Evolutionary conservation across 2,797 vertebrate species (phyloP).

Genomic region (Tokudaia muenninki): DNA sequence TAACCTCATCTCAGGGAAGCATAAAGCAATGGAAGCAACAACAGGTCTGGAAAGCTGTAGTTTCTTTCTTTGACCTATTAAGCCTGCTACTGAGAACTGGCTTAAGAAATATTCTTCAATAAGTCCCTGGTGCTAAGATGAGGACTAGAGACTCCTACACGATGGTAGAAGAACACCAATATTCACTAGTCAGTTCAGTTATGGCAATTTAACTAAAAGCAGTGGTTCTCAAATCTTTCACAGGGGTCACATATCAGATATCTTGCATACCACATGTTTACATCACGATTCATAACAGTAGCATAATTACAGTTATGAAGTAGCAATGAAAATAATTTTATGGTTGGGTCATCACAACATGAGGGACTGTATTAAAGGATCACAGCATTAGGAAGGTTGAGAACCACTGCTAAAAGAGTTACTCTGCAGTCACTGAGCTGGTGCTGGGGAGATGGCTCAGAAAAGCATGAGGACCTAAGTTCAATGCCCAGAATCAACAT

Average conservation of each 20-base stretch:
- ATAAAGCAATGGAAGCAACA: not conserved
- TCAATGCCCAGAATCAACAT: not conserved
- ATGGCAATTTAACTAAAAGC: constrained; percentile 27
- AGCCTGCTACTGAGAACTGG: not conserved
- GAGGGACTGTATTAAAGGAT: not conserved
- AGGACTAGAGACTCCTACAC: constrained; percentile 19
- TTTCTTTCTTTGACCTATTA: constrained; percentile 27
- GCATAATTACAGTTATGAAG: not conserved
- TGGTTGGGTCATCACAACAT: not conserved
- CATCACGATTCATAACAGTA: not conserved
- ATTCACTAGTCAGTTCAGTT: constrained; percentile 2
- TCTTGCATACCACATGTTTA: not conserved
- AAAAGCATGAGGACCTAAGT: not conserved
- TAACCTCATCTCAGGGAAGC: not conserved
- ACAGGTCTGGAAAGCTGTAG: not conserved
- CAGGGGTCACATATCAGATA: not conserved
- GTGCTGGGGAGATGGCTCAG: not conserved
- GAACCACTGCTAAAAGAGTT: not conserved
- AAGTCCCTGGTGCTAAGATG: not conserved
- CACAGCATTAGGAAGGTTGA: not conserved
- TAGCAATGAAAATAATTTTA: not conserved
- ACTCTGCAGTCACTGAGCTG: constrained; percentile 12
- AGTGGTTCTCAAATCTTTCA: not conserved
- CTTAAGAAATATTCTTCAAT: constrained; percentile 29
- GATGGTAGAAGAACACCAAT: not conserved